Base-by-base conservation (phyloP, 2,888 invertebrate genomes). In the Aporophyla nigra region DNA sequence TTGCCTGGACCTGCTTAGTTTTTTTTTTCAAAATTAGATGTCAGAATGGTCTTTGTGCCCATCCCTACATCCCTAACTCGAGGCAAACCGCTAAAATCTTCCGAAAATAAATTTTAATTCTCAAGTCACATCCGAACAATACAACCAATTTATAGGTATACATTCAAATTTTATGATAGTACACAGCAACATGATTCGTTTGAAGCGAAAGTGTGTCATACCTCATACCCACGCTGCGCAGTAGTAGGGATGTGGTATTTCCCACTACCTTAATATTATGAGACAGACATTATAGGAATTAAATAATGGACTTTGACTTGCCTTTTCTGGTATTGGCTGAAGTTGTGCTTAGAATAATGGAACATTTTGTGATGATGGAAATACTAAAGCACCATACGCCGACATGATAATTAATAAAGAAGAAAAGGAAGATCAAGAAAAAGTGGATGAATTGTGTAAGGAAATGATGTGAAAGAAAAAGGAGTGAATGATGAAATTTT, bases 161-260 rank as follows among this genome's bases (percentile, higher is more conserved):
- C 82, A 90, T 90, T 88, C 86, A 88, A 89, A 89, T 89, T 87
- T 80, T 83, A 88, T 82, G 85, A 82, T 85, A 80, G 84, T 82
- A 79, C 79, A 79, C 80, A 67, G 27, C 80, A 86, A 86, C 84
- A 82, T 87, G 91, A 89, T 90, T 88, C 90, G 89, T 86, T 83
- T 80, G 71, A 79, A 90, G 94, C 94, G 94, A 94, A 94, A 94
- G 94, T 94, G 89, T 94, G 94, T 94, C 94, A 94, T 85, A 85
- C 93, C 92, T 93, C 93, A 94, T 85, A 84, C 94, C 92, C 92
- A 94, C 93, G 91, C 89, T 76, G 83, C 10, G 66, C 49, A 53
- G 88, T 82, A 82, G 92, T 87, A 89, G 92, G 92, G 92, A 91
- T 88, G 88, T 88, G 89, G 92, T 92, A 91, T 91, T 90, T 89